phyloP scores from a whole-genome alignment of 2,888 invertebrate species.

The Trimorus sp. region DNA sequence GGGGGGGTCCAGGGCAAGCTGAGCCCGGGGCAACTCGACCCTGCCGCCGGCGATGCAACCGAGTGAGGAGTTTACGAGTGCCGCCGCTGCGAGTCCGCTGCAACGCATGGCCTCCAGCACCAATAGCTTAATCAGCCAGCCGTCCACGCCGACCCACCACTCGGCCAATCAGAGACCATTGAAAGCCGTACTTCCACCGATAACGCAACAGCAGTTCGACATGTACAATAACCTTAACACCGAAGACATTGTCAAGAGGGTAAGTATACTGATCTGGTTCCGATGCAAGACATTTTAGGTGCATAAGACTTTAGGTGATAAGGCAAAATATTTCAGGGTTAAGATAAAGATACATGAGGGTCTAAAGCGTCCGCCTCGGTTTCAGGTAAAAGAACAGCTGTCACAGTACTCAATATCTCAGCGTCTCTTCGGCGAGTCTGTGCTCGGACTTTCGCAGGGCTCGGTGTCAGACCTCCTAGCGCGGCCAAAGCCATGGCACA shows the following conservation, averaged over 20 bases:
- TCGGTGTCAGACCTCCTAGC: constrained; percentile 98
- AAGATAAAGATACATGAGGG: too few species aligned
- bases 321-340: too few species aligned
- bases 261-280: constrained; percentile 68
- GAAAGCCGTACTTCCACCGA: constrained; percentile 98
- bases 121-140: constrained; percentile 96
- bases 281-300: too few species aligned
- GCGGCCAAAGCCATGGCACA: constrained; percentile 99
- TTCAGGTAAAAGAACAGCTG: constrained; percentile 93
- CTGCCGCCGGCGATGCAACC: constrained; percentile 92
- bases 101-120: constrained; percentile 99
- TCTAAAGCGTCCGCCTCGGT: constrained; percentile 3
- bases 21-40: constrained; percentile 92
- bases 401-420: constrained; percentile 99
- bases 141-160: constrained; percentile 92
- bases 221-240: constrained; percentile 98
- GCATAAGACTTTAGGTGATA: too few species aligned
- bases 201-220: constrained; percentile 99
- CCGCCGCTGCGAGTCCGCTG: constrained; percentile 94
- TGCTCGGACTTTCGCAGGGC: constrained; percentile 97
- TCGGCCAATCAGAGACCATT: constrained; percentile 92
- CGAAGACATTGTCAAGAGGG: constrained; percentile 97
- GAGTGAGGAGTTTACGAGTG: constrained; percentile 89
- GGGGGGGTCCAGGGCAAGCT: constrained; percentile 82
- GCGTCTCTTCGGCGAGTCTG: constrained; percentile 98